Evolutionary conservation across 2,113 vertebrate genomes (phyloP), one percentile per base, ranked within the genome.

Genomic region (Mesoclemmys tuberculata): DNA sequence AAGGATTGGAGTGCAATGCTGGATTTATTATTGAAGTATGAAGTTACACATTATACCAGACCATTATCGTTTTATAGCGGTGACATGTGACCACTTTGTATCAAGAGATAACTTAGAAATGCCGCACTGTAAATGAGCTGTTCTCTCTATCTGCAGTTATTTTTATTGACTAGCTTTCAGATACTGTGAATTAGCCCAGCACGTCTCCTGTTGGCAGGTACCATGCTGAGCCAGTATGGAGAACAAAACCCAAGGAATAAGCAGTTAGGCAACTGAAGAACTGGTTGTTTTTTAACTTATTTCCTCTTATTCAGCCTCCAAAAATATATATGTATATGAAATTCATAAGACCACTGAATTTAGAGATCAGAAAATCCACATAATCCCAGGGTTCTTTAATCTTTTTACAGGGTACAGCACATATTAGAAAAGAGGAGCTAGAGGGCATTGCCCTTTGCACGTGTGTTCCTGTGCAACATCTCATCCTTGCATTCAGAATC

Each of bases 131-230:
- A 94, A 93, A 95, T 91, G 80, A 88, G 54, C 84, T 95, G 91
- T 79, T 96, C 90, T 91, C 97, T 96, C 94, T 92, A 78, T 51
- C 89, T 96, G 93, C 93, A 93, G 92, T 97, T 94, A 97, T 94
- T 96, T 97, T 97, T 97, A 97, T 95, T 96, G 96, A 97, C 29
- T 58, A 86, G 94, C 92, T 97, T 97, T 86, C 93, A 96, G 93
- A 85, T 77, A 75, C 91, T 8, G 5, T 88, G 93, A 90, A 91
- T 84, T 91, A 81, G 91, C 83, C 81, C 94, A 84, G 87, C 68
- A 87, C 29, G 38, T 52, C 87, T 91, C 41, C 82, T 10, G 51
- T 87, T 14, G 7, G 90, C 87, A 94, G 93, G 79, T 61, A 49
- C 71, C 92, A 56, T 55, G 48, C 46, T 68, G 22, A 77, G 1